Conservation (phyloP, 2,797 vertebrate species). For the Dermochelys coriacea region DNA sequence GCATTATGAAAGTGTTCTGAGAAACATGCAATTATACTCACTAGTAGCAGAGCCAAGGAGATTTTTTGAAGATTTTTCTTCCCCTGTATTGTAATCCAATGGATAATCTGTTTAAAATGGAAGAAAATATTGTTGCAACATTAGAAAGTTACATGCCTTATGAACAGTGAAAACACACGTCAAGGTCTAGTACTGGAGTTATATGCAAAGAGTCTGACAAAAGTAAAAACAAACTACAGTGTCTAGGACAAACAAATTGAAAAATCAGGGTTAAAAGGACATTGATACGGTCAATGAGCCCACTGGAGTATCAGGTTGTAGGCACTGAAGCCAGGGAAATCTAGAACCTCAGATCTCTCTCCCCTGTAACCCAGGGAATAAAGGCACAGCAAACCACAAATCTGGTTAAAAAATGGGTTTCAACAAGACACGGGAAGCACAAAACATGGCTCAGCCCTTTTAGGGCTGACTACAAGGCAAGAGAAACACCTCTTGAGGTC, state of each 20-base stretch:
- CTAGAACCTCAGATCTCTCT: background rate
- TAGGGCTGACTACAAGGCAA: background rate
- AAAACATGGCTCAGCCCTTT: background rate
- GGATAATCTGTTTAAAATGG: conserved; percentile 88
- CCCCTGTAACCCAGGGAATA: background rate
- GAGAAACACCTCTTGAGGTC: background rate
- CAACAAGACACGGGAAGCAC: background rate
- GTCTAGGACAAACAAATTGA: background rate
- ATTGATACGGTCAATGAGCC: background rate
- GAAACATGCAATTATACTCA: conserved; percentile 78
- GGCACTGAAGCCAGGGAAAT: background rate
- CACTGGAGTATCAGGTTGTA: background rate
- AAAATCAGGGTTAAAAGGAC: background rate
- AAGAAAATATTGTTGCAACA: background rate
- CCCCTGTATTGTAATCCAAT: conserved; percentile 90
- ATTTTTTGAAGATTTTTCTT: conserved; percentile 96
- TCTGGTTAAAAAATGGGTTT: background rate
- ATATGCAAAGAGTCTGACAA: background rate
- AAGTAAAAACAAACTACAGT: background rate
- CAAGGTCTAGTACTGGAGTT: background rate
- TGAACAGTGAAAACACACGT: background rate
- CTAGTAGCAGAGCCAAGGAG: conserved; percentile 97
- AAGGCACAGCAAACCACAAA: background rate
- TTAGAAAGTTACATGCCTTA: background rate
- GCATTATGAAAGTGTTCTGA: background rate